These are phyloP conservation scores for Silurus meridionalis DNA, from an alignment of 2,113 vertebrate genomes.

Conservation along the genomic window DNA sequence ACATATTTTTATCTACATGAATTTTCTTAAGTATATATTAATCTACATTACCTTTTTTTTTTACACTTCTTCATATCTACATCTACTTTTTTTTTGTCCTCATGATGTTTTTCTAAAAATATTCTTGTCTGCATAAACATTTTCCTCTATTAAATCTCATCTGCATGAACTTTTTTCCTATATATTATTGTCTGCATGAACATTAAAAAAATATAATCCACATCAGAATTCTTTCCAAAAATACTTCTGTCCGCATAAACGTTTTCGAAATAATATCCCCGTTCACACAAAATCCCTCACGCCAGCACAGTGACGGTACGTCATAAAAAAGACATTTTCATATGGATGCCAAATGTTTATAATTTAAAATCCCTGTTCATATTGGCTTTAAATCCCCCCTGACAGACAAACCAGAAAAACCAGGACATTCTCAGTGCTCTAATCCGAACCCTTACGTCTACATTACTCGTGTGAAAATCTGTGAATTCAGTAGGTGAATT, in stretches of 20 bases:
- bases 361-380: neutral
- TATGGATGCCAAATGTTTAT: neutral
- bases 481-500: neutral
- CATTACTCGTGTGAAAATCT: neutral
- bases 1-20: too few relatives aligned
- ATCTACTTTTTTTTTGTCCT: too few relatives aligned
- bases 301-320: neutral
- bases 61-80: too few relatives aligned
- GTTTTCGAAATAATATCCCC: too few relatives aligned
- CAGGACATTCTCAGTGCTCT: neutral
- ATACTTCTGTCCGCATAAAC: neutral
- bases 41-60: too few relatives aligned
- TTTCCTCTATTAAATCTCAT: neutral
- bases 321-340: neutral
- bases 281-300: neutral
- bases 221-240: neutral
- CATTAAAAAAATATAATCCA: neutral
- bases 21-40: too few relatives aligned
- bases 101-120: too few relatives aligned
- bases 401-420: neutral
- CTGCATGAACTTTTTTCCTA: neutral
- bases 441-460: neutral
- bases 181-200: neutral
- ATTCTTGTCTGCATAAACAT: too few relatives aligned
- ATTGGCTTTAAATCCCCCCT: neutral